These are phyloP conservation scores for Gadus chalcogrammus DNA, from an alignment of 2,113 vertebrate genomes.

Conservation along the genomic window DNA sequence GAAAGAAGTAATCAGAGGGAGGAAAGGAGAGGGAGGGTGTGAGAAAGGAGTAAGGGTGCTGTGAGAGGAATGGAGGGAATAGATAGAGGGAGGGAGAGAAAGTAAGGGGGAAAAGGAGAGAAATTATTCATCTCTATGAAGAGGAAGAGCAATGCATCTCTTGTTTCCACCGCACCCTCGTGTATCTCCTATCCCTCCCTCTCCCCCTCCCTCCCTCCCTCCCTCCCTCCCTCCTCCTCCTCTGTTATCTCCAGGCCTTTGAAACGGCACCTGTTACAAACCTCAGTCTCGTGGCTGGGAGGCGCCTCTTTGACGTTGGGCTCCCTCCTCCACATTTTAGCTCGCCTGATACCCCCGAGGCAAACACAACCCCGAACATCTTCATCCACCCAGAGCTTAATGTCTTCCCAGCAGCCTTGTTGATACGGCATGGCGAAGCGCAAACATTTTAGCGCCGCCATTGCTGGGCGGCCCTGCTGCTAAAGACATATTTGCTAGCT, in stretches of 20 bases:
- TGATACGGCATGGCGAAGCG: constrained; percentile 28
- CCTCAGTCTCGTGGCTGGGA: constrained; percentile 50
- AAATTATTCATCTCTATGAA: constrained; percentile 39
- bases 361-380: constrained; percentile 44
- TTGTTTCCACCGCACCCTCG: constrained; percentile 20
- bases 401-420: constrained; percentile 36
- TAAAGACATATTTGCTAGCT: constrained; percentile 27
- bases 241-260: constrained; percentile 63
- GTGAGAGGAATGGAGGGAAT: no score
- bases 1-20: no score
- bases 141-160: constrained; percentile 53
- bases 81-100: neutral
- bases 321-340: constrained; percentile 33
- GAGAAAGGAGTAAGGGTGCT: no score
- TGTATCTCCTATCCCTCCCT: constrained; percentile 18
- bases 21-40: no score
- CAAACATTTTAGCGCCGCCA: constrained; percentile 6
- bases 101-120: neutral
- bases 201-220: constrained; percentile 20
- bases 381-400: constrained; percentile 53
- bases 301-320: constrained; percentile 45
- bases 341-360: constrained; percentile 37
- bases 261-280: constrained; percentile 70
- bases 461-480: no score
- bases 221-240: constrained; percentile 31